Evolutionary conservation across 1,140 invertebrate species (phyloP).

Genomic region (Heliothis subflexa): DNA sequence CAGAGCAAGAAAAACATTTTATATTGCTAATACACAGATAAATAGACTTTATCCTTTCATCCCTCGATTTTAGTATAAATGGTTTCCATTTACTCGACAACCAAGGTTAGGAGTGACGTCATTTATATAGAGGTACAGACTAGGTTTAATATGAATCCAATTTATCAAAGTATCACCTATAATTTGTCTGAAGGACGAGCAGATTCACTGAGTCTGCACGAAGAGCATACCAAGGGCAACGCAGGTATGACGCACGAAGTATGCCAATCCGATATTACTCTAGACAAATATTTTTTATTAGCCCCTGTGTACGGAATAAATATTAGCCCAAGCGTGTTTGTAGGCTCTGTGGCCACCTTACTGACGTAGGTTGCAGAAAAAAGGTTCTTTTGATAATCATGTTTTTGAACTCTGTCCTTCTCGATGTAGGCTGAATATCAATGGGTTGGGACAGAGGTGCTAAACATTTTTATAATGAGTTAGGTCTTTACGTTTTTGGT

Average conservation of each 20-base stretch:
- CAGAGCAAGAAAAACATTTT: slow-evolving; percentile 11
- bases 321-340: slow-evolving; percentile 25
- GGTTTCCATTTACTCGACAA: slow-evolving; percentile 14
- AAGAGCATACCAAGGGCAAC: slow-evolving; percentile 33
- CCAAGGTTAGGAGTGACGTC: background rate
- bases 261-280: slow-evolving; percentile 5
- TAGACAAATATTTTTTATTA: slow-evolving; percentile 36
- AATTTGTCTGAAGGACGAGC: slow-evolving; percentile 20
- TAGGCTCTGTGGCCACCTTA: slow-evolving; percentile 21
- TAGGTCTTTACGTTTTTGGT: background rate
- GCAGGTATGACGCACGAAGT: slow-evolving; percentile 33
- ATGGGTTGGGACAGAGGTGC: background rate
- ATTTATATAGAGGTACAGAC: background rate
- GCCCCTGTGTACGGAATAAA: slow-evolving; percentile 30
- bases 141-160: background rate
- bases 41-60: slow-evolving; percentile 15
- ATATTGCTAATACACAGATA: slow-evolving; percentile 5
- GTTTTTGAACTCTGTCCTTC: slow-evolving; percentile 29
- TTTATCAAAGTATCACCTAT: background rate
- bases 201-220: background rate
- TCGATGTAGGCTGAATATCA: slow-evolving; percentile 22
- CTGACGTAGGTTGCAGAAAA: slow-evolving; percentile 31
- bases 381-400: slow-evolving; percentile 40
- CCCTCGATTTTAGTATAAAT: slow-evolving; percentile 8
- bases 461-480: background rate